Base-by-base conservation (phyloP, 2,888 invertebrate genomes). In the Drosophila meridiana region DNA sequence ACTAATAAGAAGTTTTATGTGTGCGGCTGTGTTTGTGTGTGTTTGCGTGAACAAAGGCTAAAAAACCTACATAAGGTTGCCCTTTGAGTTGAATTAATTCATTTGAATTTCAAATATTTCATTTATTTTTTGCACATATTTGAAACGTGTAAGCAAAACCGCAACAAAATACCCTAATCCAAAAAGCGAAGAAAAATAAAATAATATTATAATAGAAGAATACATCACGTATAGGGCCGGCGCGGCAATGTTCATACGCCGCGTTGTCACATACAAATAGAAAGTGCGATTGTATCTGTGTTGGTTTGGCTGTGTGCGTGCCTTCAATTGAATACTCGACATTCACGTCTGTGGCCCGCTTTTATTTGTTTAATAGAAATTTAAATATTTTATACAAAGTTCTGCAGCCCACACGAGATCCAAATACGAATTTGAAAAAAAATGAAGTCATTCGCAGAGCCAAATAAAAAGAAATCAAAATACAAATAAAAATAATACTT, bases 341-440 rank as follows among this genome's bases (percentile, higher is more conserved):
- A 73, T 64, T 64, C 66, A 57, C 47, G 74, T 60, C 60, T 70
- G 74, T 84, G 89, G 71, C 72, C 80, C 57, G 75, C 82, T 89
- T 89, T 86, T 83, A 83, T 83, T 87, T 84, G 66, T 78, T 72
- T 76, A 84, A 87, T 79, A 89, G 79, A 82, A 82, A 87, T 89
- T 85, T 62, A 78, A 82, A 85, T 82, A 69, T 73, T 69, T 58
- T 63, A 71, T 60, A 32, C 47, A 50, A 61, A 62, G 74, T 66
- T 62, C 79, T 56, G 61, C 65, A 62, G 67, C 73, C 76, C 63
- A 70, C 76, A 47, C 66, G 56, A 61, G 50, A 43, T 14, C 78
- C 78, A 73, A 78, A 73, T 55, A 53, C 55, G 73, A 48, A 73
- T 40, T 52, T 20, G 4, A 62, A 63, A 5, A 62, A 63, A 73